Evolutionary conservation across 1,140 invertebrate genomes (phyloP), one percentile per base, ranked within the genome.

Genomic region (Apis cerana): DNA sequence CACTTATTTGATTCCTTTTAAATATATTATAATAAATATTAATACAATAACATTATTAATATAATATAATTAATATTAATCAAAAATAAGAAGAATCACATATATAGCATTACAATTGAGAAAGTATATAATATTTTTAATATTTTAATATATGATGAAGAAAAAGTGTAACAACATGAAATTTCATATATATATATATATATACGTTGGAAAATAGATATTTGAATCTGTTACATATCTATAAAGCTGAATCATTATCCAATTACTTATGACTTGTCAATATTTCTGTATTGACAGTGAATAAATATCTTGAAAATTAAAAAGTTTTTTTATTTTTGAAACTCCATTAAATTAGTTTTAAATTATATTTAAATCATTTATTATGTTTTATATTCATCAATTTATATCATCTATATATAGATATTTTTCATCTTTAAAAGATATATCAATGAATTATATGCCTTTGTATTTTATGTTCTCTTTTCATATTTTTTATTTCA

Each of bases 251-350:
- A 84, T 69, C 50, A 43, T 74, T 54, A 69, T 8, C 74, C 87
- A 89, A 70, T 80, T 71, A 86, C 89, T 91, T 89, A 89, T 83
- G 74, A 48, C 72, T 80, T 68, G 68, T 70, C 72, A 48, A 65
- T 59, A 74, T 84, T 87, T 80, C 62, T 84, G 43, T 13, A 69
- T 81, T 87, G 85, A 88, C 85, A 87, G 69, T 64, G 27, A 64
- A 70, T 58, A 33, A 58, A 78, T 76, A 76, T 52, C 76, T 81
- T 70, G 69, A 58, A 81, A 80, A 87, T 80, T 67, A 87, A 88
- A 84, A 89, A 69, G 79, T 59, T 90, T 89, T 87, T 90, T 89
- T 86, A 87, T 90, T 83, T 81, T 80, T 71, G 69, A 70, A 83
- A 88, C 80, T 82, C 77, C 80, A 83, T 88, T 91, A 87, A 81